phyloP scores from a whole-genome alignment of 2,888 invertebrate genomes.

The Cheilosia scutellata region DNA sequence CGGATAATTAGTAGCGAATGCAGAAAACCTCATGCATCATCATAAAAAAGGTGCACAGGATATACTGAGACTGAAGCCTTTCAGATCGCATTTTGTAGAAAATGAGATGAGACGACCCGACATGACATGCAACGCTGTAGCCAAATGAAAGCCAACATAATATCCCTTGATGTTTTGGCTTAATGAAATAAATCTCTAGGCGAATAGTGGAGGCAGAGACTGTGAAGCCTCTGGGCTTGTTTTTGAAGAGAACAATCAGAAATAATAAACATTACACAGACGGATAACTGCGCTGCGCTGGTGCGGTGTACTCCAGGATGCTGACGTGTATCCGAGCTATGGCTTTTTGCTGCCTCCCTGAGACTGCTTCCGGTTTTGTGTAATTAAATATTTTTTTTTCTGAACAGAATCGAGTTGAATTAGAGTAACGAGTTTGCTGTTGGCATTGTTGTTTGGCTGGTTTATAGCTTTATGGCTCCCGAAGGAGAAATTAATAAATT shows the following conservation, averaged over 20 bases:
- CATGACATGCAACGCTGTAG: conserved; percentile 67
- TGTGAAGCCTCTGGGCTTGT: conserved; percentile 48
- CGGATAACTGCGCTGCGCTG: conserved; percentile 61
- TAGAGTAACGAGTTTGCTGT: conserved; percentile 67
- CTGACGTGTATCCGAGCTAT: background rate
- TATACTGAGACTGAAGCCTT: background rate
- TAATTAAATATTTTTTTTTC: conserved; percentile 69
- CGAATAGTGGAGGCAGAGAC: conserved; percentile 34
- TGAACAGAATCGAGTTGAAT: conserved; percentile 64
- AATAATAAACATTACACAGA: conserved; percentile 74
- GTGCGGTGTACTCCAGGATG: conserved; percentile 33
- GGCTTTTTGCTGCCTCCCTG: background rate
- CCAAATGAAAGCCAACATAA: too few relatives aligned
- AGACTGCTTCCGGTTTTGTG: conserved; percentile 70
- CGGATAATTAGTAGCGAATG: conserved; percentile 71
- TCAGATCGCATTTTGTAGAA: too few relatives aligned
- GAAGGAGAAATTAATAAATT: conserved; percentile 70
- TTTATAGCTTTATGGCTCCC: conserved; percentile 74
- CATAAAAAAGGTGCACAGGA: conserved; percentile 27
- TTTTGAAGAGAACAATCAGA: conserved; percentile 63
- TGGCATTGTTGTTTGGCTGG: conserved; percentile 47
- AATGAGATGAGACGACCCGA: conserved; percentile 13
- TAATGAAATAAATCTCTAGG: conserved; percentile 74
- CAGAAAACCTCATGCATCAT: conserved; percentile 62
- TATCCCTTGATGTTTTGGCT: conserved; percentile 73